These are phyloP conservation scores for Samia ricini DNA, from an alignment of 1,140 invertebrate genomes.

Conservation along the genomic window DNA sequence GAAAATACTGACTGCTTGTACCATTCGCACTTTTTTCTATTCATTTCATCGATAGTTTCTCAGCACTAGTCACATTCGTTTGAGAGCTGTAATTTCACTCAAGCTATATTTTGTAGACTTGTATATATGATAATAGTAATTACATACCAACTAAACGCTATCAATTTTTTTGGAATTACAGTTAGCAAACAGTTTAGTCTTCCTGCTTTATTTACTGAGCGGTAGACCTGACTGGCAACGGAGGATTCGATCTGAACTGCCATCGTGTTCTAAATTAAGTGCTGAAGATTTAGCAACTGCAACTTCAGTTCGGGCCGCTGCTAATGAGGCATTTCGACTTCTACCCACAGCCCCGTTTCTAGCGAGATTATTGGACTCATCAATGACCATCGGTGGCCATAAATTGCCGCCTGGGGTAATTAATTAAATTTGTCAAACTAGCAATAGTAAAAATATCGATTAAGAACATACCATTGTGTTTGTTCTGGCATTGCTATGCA, in stretches of 20 bases:
- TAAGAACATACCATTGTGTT: no score
- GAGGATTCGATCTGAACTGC: conserved; percentile 86
- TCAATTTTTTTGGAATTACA: conserved; percentile 61
- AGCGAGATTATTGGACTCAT: conserved; percentile 87
- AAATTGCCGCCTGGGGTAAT: conserved; percentile 87
- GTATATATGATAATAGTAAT: not conserved
- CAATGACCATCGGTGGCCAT: conserved; percentile 87
- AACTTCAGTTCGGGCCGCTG: conserved; percentile 89
- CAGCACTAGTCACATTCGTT: no score
- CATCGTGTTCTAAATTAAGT: conserved; percentile 78
- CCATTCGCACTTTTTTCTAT: no score
- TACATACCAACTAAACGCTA: not conserved
- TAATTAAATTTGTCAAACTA: conserved; percentile 10
- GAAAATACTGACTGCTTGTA: no score
- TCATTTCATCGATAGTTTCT: no score
- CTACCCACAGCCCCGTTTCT: conserved; percentile 91
- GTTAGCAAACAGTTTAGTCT: conserved; percentile 90
- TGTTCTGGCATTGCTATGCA: no score
- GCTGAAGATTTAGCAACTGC: conserved; percentile 82
- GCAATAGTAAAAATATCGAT: no score
- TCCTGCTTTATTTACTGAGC: conserved; percentile 87
- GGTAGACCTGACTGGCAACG: conserved; percentile 83
- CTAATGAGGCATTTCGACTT: conserved; percentile 91
- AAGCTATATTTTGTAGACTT: no score
- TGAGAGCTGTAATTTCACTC: no score